Conservation (phyloP, 2,797 vertebrate species). For the Bryconaethiops microstoma region DNA sequence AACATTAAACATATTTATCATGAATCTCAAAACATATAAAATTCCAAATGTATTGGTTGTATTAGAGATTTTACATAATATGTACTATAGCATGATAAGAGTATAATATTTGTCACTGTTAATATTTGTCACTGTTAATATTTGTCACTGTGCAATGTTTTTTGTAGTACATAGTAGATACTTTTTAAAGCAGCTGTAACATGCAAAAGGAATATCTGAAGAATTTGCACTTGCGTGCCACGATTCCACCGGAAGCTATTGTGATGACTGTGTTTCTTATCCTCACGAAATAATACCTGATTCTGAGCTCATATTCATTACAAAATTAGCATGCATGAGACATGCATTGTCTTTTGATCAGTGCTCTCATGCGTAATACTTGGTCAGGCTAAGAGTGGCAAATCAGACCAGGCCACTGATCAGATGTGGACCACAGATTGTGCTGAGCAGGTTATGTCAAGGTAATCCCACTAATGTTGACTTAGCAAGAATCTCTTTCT, state of each 20-base stretch:
- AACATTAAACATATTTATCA: too few species aligned
- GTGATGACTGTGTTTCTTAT: neutral
- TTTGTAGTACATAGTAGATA: neutral
- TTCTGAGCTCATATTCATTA: neutral
- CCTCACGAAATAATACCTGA: too few species aligned
- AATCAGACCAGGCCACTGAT: conserved; percentile 31
- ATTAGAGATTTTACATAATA: too few species aligned
- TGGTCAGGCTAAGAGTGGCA: neutral
- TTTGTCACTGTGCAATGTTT: neutral
- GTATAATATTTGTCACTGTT: neutral
- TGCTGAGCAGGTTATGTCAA: conserved; percentile 20
- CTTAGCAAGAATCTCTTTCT: conserved; percentile 20
- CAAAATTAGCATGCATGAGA: neutral
- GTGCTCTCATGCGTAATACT: neutral
- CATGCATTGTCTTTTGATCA: neutral
- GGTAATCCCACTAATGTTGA: conserved; percentile 36
- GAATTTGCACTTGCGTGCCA: neutral
- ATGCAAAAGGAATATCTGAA: neutral
- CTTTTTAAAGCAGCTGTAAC: neutral
- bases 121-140: neutral
- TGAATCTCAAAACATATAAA: too few species aligned
- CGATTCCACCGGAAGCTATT: neutral
- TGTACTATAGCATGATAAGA: neutral
- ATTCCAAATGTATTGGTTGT: too few species aligned
- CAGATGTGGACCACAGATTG: conserved; percentile 48